Evolutionary conservation across 2,113 vertebrate genomes (phyloP).

Genomic region (Aplodontia rufa): DNA sequence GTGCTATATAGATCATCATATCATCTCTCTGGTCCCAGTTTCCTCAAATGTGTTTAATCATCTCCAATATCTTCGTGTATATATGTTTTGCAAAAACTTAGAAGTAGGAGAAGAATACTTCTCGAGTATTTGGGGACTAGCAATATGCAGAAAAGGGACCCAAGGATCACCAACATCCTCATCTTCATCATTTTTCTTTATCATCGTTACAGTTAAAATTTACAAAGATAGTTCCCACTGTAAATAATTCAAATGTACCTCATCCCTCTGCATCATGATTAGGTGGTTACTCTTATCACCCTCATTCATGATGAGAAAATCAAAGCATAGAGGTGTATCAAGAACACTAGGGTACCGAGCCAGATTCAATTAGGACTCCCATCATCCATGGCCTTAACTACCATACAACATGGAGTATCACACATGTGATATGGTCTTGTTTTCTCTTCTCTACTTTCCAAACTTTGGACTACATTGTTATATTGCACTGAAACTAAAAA

Average conservation of each 20-base stretch:
- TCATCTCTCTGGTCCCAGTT: background rate
- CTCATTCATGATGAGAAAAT: background rate
- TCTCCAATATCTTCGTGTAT: background rate
- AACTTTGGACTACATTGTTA: background rate
- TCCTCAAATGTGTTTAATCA: background rate
- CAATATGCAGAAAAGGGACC: background rate
- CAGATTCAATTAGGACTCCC: background rate
- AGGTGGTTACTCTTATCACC: background rate
- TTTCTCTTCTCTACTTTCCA: background rate
- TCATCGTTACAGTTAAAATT: background rate
- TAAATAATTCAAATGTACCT: background rate
- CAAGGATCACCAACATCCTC: background rate
- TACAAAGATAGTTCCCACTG: background rate
- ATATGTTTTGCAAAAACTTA: background rate
- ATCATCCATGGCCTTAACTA: rapidly evolving
- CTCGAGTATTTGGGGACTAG: background rate
- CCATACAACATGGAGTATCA: rapidly evolving
- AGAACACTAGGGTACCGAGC: background rate
- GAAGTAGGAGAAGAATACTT: background rate
- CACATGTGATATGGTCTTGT: background rate
- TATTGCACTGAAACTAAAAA: background rate
- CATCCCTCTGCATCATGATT: background rate
- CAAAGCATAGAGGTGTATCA: background rate
- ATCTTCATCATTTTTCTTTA: background rate
- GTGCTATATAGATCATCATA: background rate